phyloP scores from a whole-genome alignment of 2,113 vertebrate genomes.

The Xenopus laevis region DNA sequence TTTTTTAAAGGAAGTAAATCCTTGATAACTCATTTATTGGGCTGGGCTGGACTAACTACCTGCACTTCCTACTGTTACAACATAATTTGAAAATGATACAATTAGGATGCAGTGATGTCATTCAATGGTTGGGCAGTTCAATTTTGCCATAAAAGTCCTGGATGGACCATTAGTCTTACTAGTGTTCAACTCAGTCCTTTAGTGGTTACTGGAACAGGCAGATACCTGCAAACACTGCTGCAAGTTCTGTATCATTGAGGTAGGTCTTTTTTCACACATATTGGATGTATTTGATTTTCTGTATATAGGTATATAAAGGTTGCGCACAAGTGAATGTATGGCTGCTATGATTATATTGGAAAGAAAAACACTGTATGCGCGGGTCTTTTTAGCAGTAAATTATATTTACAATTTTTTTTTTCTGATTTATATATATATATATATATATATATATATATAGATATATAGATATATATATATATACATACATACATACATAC shows the following conservation, averaged over 20 bases:
- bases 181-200: slow-evolving; percentile 16
- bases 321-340: too few relatives aligned
- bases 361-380: too few relatives aligned
- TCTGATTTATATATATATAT: too few relatives aligned
- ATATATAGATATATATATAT: too few relatives aligned
- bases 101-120: not conserved
- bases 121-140: not conserved
- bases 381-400: too few relatives aligned
- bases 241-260: slow-evolving; percentile 5
- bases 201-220: slow-evolving; percentile 6
- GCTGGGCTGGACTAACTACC: slow-evolving; percentile 8
- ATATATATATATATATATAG: too few relatives aligned
- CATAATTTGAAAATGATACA: not conserved
- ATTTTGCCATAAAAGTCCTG: slow-evolving; percentile 16
- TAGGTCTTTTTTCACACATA: not conserved
- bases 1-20: slow-evolving; percentile 24
- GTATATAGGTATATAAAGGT: too few relatives aligned
- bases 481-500: too few relatives aligned
- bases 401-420: too few relatives aligned
- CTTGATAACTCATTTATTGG: not conserved
- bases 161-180: not conserved
- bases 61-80: not conserved
- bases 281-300: too few relatives aligned
- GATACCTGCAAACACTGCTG: not conserved
- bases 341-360: too few relatives aligned